Evolutionary conservation across 2,797 vertebrate species (phyloP).

Genomic region (Lycodopsis pacificus): DNA sequence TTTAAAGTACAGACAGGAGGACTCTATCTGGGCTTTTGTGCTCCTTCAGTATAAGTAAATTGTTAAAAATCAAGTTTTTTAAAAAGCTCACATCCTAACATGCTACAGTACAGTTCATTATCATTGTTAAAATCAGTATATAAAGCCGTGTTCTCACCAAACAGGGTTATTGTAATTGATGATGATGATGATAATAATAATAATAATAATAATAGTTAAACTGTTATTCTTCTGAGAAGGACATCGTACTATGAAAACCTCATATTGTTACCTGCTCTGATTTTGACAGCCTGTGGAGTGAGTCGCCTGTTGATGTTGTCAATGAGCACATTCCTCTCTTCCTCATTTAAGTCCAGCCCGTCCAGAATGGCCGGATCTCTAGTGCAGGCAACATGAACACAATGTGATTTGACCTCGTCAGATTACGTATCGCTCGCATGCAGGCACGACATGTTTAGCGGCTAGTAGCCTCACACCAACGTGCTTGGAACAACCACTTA

Average conservation of each 20-base stretch:
- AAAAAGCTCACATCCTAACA: not conserved
- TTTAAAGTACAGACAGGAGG: not conserved
- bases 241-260: not conserved
- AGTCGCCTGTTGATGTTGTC: constrained; percentile 99
- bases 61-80: not conserved
- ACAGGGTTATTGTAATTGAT: not conserved
- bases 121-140: not conserved
- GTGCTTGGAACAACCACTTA: constrained; percentile 78
- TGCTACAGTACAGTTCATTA: not conserved
- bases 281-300: constrained; percentile 98
- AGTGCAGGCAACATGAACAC: not conserved
- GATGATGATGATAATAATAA: not conserved
- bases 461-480: rapidly evolving
- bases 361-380: constrained; percentile 96
- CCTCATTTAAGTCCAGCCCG: constrained; percentile 93
- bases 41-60: not conserved
- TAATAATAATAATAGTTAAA: not conserved
- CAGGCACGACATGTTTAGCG: not conserved
- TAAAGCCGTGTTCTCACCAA: not conserved
- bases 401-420: not conserved
- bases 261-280: constrained; percentile 90
- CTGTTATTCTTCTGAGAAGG: too few relatives aligned
- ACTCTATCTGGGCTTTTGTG: not conserved
- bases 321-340: constrained; percentile 92
- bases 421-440: not conserved